Evolutionary conservation across 2,113 vertebrate genomes (phyloP), one percentile per base, ranked within the genome.

Genomic region (Chloropsis cyanopogon): DNA sequence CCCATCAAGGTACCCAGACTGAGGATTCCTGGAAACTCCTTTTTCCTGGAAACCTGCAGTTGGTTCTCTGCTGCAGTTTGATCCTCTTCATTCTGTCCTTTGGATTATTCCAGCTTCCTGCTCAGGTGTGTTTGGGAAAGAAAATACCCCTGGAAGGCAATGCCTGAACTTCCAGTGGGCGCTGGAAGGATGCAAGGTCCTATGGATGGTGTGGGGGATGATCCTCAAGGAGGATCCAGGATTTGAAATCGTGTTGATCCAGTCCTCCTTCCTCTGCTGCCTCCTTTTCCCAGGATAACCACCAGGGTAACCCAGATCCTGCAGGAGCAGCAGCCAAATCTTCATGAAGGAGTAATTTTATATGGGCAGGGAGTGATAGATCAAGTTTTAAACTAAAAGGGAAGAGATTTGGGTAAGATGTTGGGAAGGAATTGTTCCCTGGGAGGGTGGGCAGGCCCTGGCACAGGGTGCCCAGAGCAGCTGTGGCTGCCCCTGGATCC

Each of bases 241-340:
- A 46, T 12, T 11, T 9, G 22, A 31, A 59, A 29, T 3, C 0
- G 0, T 44, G 7, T 26, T 24, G 16, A 8, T 19, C 22, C 31
- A 80, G 4, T 22, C 18, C 31, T 28, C 4, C 49, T 63, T 22
- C 28, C 42, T 33, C 47, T 76, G 37, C 11, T 4, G 25, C 47
- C 54, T 77, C 26, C 19, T 53, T 65, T 69, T 21, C 14, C 41
- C 7, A 5, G 13, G 5, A 14, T 4, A 35, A 37, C 1, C 1
- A 13, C 17, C 0, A 1, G 41, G 23, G 18, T 5, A 23, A 7
- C 13, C 12, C 0, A 4, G 52, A 24, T 24, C 42, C 79, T 22
- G 31, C 26, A 41, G 29, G 53, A 42, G 25, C 29, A 57, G 42
- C 61, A 31, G 46, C 14, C 35, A 42, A 49, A 42, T 14, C 50